These are phyloP conservation scores for Aspidoscelis tigris DNA, from an alignment of 2,113 vertebrate species.

Conservation along the genomic window DNA sequence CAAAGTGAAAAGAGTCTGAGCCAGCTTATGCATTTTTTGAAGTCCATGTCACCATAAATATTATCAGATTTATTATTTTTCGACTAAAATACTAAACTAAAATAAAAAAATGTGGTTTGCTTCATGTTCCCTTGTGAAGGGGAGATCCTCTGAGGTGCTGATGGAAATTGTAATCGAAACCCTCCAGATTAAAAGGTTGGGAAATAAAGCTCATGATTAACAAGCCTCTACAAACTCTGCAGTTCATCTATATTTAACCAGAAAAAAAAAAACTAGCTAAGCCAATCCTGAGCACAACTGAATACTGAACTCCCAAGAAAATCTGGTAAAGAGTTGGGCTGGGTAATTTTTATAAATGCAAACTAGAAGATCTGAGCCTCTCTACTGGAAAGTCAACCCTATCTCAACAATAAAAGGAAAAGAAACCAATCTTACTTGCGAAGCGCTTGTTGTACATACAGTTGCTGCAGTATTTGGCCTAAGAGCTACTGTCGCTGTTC, in stretches of 20 bases:
- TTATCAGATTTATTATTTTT: too few relatives aligned
- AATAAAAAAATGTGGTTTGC: too few relatives aligned
- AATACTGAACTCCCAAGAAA: not conserved
- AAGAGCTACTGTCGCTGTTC: conserved; percentile 90
- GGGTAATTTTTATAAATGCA: not conserved
- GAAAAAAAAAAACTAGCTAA: not conserved
- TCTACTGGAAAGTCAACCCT: not conserved
- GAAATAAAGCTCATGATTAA: not conserved
- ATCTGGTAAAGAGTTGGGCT: not conserved
- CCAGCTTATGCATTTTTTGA: not conserved
- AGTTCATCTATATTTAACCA: not conserved
- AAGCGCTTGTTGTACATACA: conserved; percentile 73
- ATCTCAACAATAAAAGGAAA: not conserved
- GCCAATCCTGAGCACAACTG: not conserved
- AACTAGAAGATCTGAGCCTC: not conserved
- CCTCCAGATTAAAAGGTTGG: too few relatives aligned
- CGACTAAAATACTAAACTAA: too few relatives aligned
- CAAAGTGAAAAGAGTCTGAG: not conserved
- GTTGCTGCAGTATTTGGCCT: conserved; percentile 84
- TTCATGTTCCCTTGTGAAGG: too few relatives aligned
- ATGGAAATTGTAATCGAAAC: too few relatives aligned
- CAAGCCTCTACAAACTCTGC: not conserved
- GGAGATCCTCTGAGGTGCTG: too few relatives aligned
- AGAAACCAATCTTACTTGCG: conserved; percentile 76
- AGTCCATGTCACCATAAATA: too few relatives aligned